Conservation (phyloP, 2,888 invertebrate species). For the Falcaria lacertinaria region DNA sequence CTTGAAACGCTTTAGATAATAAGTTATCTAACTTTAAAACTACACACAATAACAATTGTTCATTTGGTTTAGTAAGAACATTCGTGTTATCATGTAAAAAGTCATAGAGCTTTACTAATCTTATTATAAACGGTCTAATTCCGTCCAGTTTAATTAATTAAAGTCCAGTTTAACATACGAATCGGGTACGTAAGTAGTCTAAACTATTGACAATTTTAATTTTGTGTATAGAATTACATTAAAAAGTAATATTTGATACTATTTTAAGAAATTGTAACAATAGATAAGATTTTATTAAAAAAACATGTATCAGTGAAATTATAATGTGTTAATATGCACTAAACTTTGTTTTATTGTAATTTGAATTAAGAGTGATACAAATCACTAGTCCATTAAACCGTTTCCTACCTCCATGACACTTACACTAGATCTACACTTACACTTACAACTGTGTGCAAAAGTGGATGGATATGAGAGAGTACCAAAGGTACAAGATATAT, state of each 20-base stretch:
- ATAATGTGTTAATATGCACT: slow-evolving; percentile 71
- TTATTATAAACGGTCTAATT: slow-evolving; percentile 45
- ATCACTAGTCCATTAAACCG: too few relatives aligned
- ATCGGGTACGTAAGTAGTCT: slow-evolving; percentile 28
- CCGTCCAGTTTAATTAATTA: slow-evolving; percentile 52
- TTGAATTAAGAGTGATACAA: too few relatives aligned
- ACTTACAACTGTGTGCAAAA: too few relatives aligned
- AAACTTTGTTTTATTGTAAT: slow-evolving; percentile 39
- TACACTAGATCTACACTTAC: too few relatives aligned
- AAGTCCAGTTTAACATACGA: slow-evolving; percentile 23
- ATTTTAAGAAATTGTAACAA: slow-evolving; percentile 37
- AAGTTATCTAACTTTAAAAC: slow-evolving; percentile 51
- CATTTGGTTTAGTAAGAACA: slow-evolving; percentile 47
- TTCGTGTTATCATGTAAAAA: slow-evolving; percentile 65
- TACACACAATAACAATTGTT: slow-evolving; percentile 46
- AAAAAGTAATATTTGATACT: slow-evolving; percentile 38
- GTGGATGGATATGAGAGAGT: too few relatives aligned
- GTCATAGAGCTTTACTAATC: slow-evolving; percentile 76
- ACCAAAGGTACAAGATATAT: too few relatives aligned
- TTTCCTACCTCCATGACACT: too few relatives aligned
- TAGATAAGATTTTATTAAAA: slow-evolving; percentile 45
- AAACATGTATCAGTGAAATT: slow-evolving; percentile 62
- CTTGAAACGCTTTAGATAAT: slow-evolving; percentile 54
- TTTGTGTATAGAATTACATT: slow-evolving; percentile 52
- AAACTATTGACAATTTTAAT: slow-evolving; percentile 32